Percentiles rank a stretch among this genome's conserved stretches.
Conservation (phyloP, 2,797 vertebrate genomes). For the Microchirus variegatus region DNA sequence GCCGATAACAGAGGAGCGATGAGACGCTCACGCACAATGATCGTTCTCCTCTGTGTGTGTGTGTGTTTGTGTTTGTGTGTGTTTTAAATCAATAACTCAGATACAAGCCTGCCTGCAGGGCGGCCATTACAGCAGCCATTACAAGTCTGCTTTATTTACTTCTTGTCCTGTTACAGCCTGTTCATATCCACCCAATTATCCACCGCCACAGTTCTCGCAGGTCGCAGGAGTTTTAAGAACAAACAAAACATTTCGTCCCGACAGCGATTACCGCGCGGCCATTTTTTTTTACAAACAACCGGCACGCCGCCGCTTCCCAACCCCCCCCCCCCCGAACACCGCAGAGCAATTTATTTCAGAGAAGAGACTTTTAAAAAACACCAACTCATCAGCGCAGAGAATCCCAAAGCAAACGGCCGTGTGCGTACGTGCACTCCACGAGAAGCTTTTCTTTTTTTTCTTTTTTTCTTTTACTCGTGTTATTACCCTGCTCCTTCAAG, state of each 20-base stretch:
- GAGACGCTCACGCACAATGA: not conserved
- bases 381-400: constrained; percentile 21
- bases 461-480: not conserved
- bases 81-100: constrained; percentile 18
- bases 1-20: not conserved
- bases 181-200: constrained; percentile 31
- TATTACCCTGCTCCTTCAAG: constrained; percentile 3
- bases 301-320: not conserved
- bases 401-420: constrained; percentile 15
- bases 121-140: not conserved
- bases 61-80: not conserved
- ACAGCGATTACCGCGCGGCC: not conserved
- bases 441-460: constrained; percentile 11
- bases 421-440: not conserved
- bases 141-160: constrained; percentile 18
- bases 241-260: constrained; percentile 1
- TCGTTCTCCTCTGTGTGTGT: no score
- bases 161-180: constrained; percentile 4
- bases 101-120: not conserved
- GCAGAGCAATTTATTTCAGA: constrained; percentile 33
- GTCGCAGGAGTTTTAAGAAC: constrained; percentile 24
- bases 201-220: constrained; percentile 12
- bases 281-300: constrained; percentile 1
- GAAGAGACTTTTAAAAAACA: constrained; percentile 26
- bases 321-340: constrained; percentile 2